A percentile compares a stretch with the other conserved stretches of the same genome.
These are phyloP conservation scores for Diloba caeruleocephala DNA, from an alignment of 2,888 invertebrate genomes.

Conservation along the genomic window DNA sequence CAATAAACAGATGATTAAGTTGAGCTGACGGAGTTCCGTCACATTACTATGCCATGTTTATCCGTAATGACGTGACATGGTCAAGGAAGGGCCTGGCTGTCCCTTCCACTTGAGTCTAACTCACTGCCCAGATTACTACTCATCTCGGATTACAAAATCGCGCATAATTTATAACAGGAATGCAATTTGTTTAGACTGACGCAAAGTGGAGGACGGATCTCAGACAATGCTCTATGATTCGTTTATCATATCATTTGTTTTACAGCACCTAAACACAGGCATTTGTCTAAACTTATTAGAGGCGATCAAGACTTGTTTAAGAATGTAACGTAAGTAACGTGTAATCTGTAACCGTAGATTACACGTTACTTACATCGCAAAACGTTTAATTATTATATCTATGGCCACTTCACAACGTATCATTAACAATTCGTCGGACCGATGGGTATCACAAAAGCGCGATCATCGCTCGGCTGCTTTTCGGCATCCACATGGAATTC, in stretches of 20 bases:
- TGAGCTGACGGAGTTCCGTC: constrained; percentile 14
- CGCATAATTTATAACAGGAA: constrained; percentile 65
- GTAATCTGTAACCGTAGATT: constrained; percentile 22
- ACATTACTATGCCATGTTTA: constrained; percentile 9
- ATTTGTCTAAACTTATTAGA: constrained; percentile 17
- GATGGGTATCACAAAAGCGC: constrained; percentile 71
- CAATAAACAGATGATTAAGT: too few species aligned
- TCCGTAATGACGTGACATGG: constrained; percentile 27
- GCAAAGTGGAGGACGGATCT: constrained; percentile 45
- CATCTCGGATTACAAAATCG: constrained; percentile 68
- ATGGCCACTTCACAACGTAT: constrained; percentile 65
- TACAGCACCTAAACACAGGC: constrained; percentile 48
- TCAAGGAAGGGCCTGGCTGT: constrained; percentile 47
- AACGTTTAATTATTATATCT: constrained; percentile 71
- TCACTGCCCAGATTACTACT: constrained; percentile 53
- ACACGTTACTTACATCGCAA: constrained; percentile 31
- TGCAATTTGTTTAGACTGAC: constrained; percentile 71
- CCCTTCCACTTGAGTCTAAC: constrained; percentile 49
- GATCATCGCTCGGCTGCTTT: constrained; percentile 68
- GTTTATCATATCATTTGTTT: constrained; percentile 55
- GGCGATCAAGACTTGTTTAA: constrained; percentile 10
- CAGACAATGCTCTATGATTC: constrained; percentile 53
- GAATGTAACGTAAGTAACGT: constrained; percentile 4
- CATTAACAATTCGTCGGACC: constrained; percentile 82
- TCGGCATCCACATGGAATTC: constrained; percentile 63